These are phyloP conservation scores for Eupithecia tripunctaria DNA, from an alignment of 2,888 invertebrate species.

Conservation along the genomic window DNA sequence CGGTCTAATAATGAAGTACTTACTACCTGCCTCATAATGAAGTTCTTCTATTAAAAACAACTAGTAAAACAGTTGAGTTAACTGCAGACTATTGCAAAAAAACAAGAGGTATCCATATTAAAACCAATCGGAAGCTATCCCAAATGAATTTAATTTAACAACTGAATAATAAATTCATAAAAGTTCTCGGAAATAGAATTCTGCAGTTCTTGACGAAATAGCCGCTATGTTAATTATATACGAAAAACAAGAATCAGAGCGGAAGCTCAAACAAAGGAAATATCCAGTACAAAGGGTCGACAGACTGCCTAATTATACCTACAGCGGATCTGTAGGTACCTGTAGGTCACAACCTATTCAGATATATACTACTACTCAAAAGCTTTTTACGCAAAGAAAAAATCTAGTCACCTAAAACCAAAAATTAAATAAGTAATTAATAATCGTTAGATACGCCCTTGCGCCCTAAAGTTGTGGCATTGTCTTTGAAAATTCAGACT, in stretches of 20 bases:
- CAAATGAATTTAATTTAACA: neutral
- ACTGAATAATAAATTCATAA: neutral
- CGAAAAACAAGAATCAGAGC: conserved; percentile 4
- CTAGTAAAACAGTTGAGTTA: neutral
- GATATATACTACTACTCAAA: too few species aligned
- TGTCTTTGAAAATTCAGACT: too few species aligned
- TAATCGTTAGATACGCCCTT: too few species aligned
- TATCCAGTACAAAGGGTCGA: conserved; percentile 20
- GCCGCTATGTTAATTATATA: conserved; percentile 19
- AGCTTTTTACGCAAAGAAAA: too few species aligned
- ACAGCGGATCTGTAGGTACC: conserved; percentile 4
- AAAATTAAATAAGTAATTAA: too few species aligned
- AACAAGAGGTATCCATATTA: neutral
- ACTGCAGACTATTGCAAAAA: neutral
- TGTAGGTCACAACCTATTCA: neutral
- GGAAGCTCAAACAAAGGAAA: conserved; percentile 29
- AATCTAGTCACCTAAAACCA: too few species aligned
- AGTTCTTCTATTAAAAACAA: neutral
- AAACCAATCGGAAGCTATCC: neutral
- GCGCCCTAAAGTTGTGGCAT: too few species aligned
- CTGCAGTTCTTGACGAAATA: neutral
- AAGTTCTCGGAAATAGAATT: neutral
- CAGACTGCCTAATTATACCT: conserved; percentile 29
- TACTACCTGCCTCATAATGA: neutral
- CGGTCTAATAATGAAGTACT: neutral